A percentile compares a stretch with the other conserved stretches of the same genome.
phyloP scores from a whole-genome alignment of 2,797 vertebrate species.

The Sebastes oblongus region DNA sequence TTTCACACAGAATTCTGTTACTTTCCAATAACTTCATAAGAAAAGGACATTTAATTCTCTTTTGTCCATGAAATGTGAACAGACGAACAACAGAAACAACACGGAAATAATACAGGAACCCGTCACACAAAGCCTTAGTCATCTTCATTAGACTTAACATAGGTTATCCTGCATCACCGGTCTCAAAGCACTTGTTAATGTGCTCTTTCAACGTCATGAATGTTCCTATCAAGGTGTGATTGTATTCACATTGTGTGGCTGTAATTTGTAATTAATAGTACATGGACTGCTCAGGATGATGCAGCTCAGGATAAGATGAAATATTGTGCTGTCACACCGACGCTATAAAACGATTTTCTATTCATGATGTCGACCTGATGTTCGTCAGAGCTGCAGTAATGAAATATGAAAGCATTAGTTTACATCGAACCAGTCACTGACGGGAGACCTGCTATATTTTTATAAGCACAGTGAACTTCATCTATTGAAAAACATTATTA shows the following conservation, averaged over 20 bases:
- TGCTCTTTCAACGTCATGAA: constrained; percentile 37
- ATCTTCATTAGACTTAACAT: not conserved
- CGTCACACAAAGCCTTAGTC: not conserved
- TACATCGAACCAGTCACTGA: not conserved
- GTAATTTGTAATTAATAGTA: constrained; percentile 29
- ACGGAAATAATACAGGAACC: not conserved
- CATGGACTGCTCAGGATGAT: not conserved
- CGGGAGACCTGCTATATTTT: not conserved
- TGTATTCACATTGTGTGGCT: not conserved
- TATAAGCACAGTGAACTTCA: not conserved
- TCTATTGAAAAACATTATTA: not conserved
- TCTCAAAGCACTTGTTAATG: not conserved
- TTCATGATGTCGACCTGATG: constrained; percentile 20
- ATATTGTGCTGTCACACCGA: not conserved
- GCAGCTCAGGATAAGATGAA: not conserved
- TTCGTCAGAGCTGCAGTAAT: constrained; percentile 1
- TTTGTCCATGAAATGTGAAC: not conserved
- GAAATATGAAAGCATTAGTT: constrained; percentile 8
- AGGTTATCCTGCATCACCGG: not conserved
- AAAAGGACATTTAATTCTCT: not conserved
- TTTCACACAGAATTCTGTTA: not conserved
- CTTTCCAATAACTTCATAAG: not conserved
- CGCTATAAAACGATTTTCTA: constrained; percentile 13
- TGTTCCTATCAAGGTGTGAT: constrained; percentile 28
- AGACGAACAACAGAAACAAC: not conserved